Conservation (phyloP, 2,797 vertebrate genomes). For the Tragopan temminckii region DNA sequence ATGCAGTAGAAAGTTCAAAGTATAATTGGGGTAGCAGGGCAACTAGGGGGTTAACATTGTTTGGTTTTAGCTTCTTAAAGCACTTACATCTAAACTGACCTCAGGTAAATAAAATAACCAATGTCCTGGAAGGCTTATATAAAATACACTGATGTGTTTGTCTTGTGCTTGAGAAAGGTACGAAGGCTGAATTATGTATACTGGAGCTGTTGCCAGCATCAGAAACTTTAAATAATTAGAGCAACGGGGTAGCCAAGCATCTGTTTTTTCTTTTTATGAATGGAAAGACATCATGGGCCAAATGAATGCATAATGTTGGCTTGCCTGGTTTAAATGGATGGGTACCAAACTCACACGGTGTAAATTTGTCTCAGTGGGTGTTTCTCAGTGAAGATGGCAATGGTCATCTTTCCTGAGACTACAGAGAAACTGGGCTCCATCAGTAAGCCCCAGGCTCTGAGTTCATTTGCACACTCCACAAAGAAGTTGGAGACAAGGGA, state of each 20-base stretch:
- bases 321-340: neutral
- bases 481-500: neutral
- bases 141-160: conserved; percentile 57
- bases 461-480: neutral
- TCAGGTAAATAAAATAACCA: conserved; percentile 53
- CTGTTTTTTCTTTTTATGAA: conserved; percentile 49
- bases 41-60: conserved; percentile 16
- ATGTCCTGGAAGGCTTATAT: conserved; percentile 7
- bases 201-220: conserved; percentile 17
- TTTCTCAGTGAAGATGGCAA: neutral
- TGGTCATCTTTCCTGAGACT: neutral
- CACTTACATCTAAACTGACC: conserved; percentile 17
- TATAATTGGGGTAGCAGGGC: neutral
- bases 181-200: neutral
- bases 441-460: neutral
- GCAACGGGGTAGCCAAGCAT: neutral
- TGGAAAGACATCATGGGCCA: conserved; percentile 21
- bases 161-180: conserved; percentile 49
- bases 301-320: conserved; percentile 53
- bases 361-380: neutral
- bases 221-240: conserved; percentile 64
- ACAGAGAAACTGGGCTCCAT: neutral
- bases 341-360: neutral
- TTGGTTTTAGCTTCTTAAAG: conserved; percentile 35
- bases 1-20: neutral